A percentile compares a stretch with the other conserved stretches of the same genome.
Evolutionary conservation across 2,888 invertebrate species (phyloP).

Genomic region (Actias luna): DNA sequence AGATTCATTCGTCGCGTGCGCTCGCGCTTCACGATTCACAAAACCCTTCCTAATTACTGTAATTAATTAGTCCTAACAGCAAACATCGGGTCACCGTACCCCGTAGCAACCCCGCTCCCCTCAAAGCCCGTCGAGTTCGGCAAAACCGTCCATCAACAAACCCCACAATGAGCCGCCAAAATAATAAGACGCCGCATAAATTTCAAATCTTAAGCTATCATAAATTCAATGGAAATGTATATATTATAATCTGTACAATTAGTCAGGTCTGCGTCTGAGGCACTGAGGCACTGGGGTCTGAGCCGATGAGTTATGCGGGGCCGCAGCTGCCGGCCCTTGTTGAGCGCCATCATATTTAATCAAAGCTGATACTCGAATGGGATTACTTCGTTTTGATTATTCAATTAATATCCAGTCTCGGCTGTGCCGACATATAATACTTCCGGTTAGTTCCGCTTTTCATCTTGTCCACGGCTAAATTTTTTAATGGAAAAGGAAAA

Average conservation of each 20-base stretch:
- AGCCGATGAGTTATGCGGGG: conserved; percentile 45
- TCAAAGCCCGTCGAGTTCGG: not conserved
- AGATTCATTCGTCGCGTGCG: not conserved
- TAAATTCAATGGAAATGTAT: conserved; percentile 56
- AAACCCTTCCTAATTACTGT: conserved; percentile 14
- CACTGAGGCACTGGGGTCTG: conserved; percentile 18
- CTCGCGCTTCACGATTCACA: not conserved
- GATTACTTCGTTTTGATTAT: conserved; percentile 25
- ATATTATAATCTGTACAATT: conserved; percentile 68
- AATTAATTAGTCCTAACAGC: conserved; percentile 17
- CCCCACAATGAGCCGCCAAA: conserved; percentile 62
- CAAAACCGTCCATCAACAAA: conserved; percentile 25
- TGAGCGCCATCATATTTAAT: conserved; percentile 27
- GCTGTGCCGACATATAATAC: conserved; percentile 3
- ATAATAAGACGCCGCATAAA: conserved; percentile 70
- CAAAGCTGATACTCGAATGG: conserved; percentile 25
- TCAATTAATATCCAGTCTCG: conserved; percentile 24
- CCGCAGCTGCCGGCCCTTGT: conserved; percentile 32
- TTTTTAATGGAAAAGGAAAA: not conserved
- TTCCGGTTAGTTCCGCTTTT: not conserved
- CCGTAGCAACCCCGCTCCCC: not conserved
- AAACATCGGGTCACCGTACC: conserved; percentile 2
- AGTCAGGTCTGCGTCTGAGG: conserved; percentile 43
- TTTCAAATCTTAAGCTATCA: conserved; percentile 52
- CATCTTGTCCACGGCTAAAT: not conserved